Evolutionary conservation across 2,113 vertebrate species (phyloP).

Genomic region (Hypocryptadius cinnamomeus): DNA sequence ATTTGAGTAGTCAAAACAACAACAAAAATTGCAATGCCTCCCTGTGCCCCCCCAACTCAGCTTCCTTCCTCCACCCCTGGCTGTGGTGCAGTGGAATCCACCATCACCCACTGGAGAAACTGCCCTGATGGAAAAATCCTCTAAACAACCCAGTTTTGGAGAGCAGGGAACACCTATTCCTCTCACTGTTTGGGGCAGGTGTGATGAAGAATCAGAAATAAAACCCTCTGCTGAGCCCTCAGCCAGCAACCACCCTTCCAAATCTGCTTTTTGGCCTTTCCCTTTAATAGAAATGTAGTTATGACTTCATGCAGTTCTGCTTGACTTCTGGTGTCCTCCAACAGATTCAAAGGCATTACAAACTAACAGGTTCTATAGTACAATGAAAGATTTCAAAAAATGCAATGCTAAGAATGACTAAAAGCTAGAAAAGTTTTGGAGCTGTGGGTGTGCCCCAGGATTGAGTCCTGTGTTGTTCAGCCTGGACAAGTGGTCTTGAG

Average conservation of each 20-base stretch:
- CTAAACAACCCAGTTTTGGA: not conserved
- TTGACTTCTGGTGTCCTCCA: not conserved
- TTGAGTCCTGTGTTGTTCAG: accelerated
- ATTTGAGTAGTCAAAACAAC: not conserved
- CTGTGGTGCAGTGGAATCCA: not conserved
- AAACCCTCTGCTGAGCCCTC: not conserved
- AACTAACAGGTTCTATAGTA: not conserved
- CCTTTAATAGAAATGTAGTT: not conserved
- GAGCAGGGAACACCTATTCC: not conserved
- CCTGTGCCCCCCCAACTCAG: accelerated
- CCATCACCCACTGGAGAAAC: not conserved
- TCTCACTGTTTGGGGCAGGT: not conserved
- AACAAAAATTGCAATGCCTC: not conserved
- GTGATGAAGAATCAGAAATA: not conserved
- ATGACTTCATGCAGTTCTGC: not conserved
- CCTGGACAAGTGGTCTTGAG: accelerated
- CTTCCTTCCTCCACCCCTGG: not conserved
- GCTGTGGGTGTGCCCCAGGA: not conserved
- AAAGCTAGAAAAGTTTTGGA: not conserved
- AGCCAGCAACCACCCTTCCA: not conserved
- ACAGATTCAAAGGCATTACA: not conserved
- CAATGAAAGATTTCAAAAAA: not conserved
- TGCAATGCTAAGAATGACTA: not conserved
- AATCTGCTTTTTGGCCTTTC: not conserved
- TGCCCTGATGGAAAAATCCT: not conserved